Conservation (phyloP, 2,797 vertebrate species). For the Cynodonichthys magdalenae region DNA sequence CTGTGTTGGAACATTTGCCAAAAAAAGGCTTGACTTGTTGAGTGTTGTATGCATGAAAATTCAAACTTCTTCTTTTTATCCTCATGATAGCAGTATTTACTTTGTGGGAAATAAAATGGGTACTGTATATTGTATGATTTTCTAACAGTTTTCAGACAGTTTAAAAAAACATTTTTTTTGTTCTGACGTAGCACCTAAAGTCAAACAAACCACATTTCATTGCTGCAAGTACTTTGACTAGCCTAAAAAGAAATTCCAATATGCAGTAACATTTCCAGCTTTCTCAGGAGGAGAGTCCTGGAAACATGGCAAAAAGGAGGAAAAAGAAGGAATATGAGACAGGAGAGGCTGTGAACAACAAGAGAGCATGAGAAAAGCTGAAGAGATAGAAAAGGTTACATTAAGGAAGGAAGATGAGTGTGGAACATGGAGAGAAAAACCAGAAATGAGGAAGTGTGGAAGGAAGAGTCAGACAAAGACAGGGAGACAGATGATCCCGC, state of each 20-base stretch:
- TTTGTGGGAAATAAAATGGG: neutral
- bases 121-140: neutral
- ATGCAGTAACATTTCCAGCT: neutral
- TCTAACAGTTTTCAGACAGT: neutral
- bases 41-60: neutral
- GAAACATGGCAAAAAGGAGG: neutral
- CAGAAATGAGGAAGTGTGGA: slow-evolving; percentile 6
- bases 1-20: neutral
- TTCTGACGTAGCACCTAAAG: neutral
- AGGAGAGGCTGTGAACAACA: neutral
- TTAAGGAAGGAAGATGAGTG: neutral
- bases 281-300: neutral
- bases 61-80: neutral
- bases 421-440: slow-evolving; percentile 3
- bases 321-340: neutral
- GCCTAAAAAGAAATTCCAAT: neutral
- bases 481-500: neutral
- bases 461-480: neutral
- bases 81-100: neutral
- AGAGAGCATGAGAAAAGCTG: neutral
- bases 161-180: too few species aligned
- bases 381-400: neutral
- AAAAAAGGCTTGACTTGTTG: neutral
- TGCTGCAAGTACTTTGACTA: neutral
- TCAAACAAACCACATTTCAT: neutral